Conservation (phyloP, 2,888 invertebrate species). For the Coecobrya sp. region DNA sequence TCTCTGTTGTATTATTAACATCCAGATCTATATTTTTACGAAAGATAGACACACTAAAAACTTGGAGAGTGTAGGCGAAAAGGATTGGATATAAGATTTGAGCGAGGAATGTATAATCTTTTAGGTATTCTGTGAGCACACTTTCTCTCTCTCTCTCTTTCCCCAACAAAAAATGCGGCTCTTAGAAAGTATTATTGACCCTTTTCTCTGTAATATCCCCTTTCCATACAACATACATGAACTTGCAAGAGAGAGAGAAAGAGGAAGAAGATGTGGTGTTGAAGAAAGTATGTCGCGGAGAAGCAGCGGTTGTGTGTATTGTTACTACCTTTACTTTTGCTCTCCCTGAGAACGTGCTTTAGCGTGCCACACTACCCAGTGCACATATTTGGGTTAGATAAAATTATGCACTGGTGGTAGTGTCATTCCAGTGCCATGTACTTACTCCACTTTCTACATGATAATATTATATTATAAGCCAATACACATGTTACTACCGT, state of each 20-base stretch:
- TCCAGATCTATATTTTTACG: neutral
- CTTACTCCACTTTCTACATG: neutral
- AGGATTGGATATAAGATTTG: neutral
- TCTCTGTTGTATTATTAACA: slow-evolving; percentile 48
- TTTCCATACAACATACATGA: neutral
- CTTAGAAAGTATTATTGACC: slow-evolving; percentile 36
- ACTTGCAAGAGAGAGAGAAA: neutral
- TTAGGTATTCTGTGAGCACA: slow-evolving; percentile 63
- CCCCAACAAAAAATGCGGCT: neutral
- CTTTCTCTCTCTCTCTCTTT: slow-evolving; percentile 26
- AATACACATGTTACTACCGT: neutral
- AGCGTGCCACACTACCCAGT: neutral
- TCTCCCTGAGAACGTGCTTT: neutral
- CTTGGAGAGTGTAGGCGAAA: neutral
- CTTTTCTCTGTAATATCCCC: neutral
- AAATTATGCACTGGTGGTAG: slow-evolving; percentile 18
- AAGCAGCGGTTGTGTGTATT: neutral
- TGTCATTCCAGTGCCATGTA: slow-evolving; percentile 17
- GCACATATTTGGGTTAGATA: slow-evolving; percentile 29
- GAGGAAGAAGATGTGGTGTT: neutral
- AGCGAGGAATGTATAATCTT: slow-evolving; percentile 41
- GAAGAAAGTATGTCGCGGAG: slow-evolving; percentile 42
- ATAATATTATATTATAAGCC: neutral
- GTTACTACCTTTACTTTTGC: slow-evolving; percentile 23
- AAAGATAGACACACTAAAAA: neutral